Evolutionary conservation across 2,888 invertebrate genomes (phyloP), one percentile per base, ranked within the genome.

Genomic region (Gastracanthus pulcherrimus): DNA sequence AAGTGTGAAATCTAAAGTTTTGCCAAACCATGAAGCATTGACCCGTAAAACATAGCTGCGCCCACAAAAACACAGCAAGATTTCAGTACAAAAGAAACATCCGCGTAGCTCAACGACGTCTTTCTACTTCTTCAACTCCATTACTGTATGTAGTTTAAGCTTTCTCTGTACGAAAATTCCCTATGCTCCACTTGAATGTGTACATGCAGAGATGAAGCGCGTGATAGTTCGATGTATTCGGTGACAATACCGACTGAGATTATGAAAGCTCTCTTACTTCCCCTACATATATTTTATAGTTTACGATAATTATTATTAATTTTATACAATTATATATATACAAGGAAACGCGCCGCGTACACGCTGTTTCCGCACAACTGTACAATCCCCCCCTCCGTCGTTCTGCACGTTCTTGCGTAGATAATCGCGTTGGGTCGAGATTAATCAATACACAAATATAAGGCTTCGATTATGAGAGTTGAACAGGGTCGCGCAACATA

Each of bases 181-280:
- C 13, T 29, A 26, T 11, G 23, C 19, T 23, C 75, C 66, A 38
- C 19, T 9, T 55, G 45, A 81, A 67, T 67, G 13, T 34, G 7
- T 29, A 38, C 7, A 51, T 74, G 72, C 70, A 76, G 71, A 82
- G 67, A 48, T 75, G 76, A 81, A 76, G 83, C 83, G 82, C 86
- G 84, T 82, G 70, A 83, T 83, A 83, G 83, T 84, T 83, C 80
- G 69, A 81, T 38, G 13, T 69, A 55, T 64, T 66, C 72, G 55
- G 55, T 67, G 31, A 75, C 23, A 13, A 36, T 31, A 55, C 64
- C 60, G 60, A 77, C 19, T 81, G 81, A 81, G 76, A 81, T 81
- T 77, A 81, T 62, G 34, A 60, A 66, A 45, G 66, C 60, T 81
- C 77, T 82, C 62, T 81, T 78, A 70, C 19, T 71, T 4, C 16